These are phyloP conservation scores for Limnephilus lunatus DNA, from an alignment of 2,888 invertebrate genomes.

Conservation along the genomic window DNA sequence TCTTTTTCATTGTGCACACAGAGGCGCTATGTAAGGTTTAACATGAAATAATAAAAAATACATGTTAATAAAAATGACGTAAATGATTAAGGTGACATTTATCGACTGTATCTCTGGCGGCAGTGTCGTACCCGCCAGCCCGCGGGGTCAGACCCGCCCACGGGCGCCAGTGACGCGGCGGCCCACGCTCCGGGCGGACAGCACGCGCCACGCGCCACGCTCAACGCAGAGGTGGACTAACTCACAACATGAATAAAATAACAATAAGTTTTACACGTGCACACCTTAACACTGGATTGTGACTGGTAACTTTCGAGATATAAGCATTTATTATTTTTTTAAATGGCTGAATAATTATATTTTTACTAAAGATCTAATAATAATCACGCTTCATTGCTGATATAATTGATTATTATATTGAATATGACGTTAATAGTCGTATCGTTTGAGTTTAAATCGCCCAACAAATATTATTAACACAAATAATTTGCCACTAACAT, in stretches of 20 bases:
- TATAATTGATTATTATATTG: too few relatives aligned
- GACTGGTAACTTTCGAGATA: neutral
- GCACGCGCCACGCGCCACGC: neutral
- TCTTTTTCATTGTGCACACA: too few relatives aligned
- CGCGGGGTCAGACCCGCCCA: neutral
- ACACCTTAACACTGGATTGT: neutral
- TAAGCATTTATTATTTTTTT: neutral
- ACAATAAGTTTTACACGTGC: neutral
- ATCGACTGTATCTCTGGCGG: neutral
- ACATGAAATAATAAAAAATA: too few relatives aligned
- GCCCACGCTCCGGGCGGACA: neutral
- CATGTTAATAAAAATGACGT: too few relatives aligned
- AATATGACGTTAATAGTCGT: too few relatives aligned
- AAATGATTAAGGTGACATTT: neutral
- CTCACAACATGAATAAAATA: neutral
- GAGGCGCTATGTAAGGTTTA: too few relatives aligned
- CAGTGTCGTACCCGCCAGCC: neutral
- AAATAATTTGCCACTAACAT: too few relatives aligned
- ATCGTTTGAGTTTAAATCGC: too few relatives aligned
- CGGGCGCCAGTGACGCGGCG: neutral
- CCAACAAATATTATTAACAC: too few relatives aligned
- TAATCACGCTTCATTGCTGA: too few relatives aligned
- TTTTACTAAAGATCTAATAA: too few relatives aligned
- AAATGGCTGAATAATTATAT: neutral
- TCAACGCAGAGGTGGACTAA: neutral